These are phyloP conservation scores for Malthinus seriepunctatus DNA, from an alignment of 2,888 invertebrate species.

Conservation along the genomic window DNA sequence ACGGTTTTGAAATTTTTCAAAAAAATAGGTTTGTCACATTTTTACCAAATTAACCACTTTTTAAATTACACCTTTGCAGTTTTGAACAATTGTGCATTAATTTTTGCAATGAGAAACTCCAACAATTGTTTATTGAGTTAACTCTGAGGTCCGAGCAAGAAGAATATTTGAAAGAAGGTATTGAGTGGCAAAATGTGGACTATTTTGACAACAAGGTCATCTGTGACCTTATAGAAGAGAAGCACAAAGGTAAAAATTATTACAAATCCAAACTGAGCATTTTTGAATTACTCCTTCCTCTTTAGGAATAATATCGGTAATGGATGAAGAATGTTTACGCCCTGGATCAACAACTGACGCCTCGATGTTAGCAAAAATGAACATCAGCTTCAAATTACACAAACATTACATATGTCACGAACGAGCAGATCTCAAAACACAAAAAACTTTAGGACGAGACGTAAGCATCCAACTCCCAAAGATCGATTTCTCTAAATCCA, in stretches of 20 bases:
- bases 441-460: conserved; percentile 83
- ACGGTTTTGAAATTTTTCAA: conserved; percentile 92
- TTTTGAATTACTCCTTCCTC: conserved; percentile 14
- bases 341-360: conserved; percentile 85
- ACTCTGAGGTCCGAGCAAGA: conserved; percentile 92
- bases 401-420: conserved; percentile 83
- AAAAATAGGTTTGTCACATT: conserved; percentile 70
- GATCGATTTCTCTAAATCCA: neutral
- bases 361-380: conserved; percentile 81
- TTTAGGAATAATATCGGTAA: conserved; percentile 75
- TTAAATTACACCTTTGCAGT: conserved; percentile 52
- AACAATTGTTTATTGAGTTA: conserved; percentile 90
- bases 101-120: conserved; percentile 94
- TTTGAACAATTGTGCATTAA: conserved; percentile 95
- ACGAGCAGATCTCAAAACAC: conserved; percentile 75
- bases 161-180: conserved; percentile 88
- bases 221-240: conserved; percentile 89
- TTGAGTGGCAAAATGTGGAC: conserved; percentile 86
- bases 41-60: neutral
- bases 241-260: conserved; percentile 69
- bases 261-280: neutral
- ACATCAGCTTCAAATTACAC: conserved; percentile 72
- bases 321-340: conserved; percentile 91
- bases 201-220: conserved; percentile 94
- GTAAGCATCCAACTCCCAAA: conserved; percentile 55